These are phyloP conservation scores for Torymus auratus DNA, from an alignment of 2,888 invertebrate genomes.

Conservation along the genomic window DNA sequence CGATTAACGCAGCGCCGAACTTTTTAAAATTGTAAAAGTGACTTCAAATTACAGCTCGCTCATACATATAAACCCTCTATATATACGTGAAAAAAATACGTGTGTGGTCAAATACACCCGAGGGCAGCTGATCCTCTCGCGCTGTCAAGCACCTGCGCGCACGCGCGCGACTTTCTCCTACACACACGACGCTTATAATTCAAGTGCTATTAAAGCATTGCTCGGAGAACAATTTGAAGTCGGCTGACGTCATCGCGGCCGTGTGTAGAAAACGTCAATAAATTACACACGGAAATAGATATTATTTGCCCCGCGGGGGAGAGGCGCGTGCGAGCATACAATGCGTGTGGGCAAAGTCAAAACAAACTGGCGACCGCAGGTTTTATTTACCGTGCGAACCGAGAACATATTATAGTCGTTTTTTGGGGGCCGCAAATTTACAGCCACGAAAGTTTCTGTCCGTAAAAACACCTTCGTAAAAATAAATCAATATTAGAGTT, in stretches of 20 bases:
- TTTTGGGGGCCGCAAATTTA: conserved; percentile 3
- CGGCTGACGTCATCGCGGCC: conserved; percentile 21
- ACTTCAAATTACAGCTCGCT: conserved; percentile 27
- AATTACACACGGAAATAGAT: conserved; percentile 39
- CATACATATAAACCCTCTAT: no score
- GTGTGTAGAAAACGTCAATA: conserved; percentile 17
- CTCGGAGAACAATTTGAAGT: conserved; percentile 20
- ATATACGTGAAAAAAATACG: conserved; percentile 18
- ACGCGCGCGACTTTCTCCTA: conserved; percentile 37
- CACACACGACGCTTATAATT: conserved; percentile 28
- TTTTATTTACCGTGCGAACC: conserved; percentile 39
- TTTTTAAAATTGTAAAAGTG: conserved; percentile 10
- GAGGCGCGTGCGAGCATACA: neutral
- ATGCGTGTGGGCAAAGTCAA: neutral
- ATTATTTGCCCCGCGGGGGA: neutral
- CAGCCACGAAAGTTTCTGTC: conserved; percentile 7
- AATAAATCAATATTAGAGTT: conserved; percentile 36
- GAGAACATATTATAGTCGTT: neutral
- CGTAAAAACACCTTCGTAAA: conserved; percentile 38
- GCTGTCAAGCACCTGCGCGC: neutral
- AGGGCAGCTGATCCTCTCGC: neutral
- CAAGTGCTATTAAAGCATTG: conserved; percentile 31
- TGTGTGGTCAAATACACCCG: conserved; percentile 39
- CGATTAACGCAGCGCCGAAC: no score
- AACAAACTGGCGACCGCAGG: conserved; percentile 1